Evolutionary conservation across 2,888 invertebrate genomes (phyloP).

Genomic region (Polyommatus icarus): DNA sequence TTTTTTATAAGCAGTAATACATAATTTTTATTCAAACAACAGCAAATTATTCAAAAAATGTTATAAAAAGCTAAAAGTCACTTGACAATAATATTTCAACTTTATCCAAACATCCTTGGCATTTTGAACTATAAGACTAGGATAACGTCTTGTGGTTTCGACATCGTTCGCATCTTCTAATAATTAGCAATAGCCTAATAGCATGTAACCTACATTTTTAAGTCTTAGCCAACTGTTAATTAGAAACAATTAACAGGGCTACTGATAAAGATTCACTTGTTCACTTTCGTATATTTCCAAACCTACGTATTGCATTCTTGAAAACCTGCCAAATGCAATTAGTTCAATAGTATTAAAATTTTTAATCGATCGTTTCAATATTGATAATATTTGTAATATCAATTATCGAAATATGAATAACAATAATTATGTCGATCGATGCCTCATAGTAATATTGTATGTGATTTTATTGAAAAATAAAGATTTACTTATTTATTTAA

Average conservation of each 20-base stretch:
- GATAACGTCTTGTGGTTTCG: neutral
- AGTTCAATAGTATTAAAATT: neutral
- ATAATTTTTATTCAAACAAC: neutral
- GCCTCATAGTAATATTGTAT: too few species aligned
- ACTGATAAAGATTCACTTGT: neutral
- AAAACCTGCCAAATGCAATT: neutral
- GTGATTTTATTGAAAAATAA: too few species aligned
- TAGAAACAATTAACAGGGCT: conserved; percentile 21
- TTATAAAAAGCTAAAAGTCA: neutral
- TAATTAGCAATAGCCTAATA: conserved; percentile 34
- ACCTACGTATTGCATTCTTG: neutral
- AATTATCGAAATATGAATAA: too few species aligned
- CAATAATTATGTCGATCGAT: too few species aligned
- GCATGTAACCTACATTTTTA: conserved; percentile 36
- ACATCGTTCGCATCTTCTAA: conserved; percentile 21
- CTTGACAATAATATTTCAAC: neutral
- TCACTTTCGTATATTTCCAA: neutral
- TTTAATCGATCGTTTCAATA: neutral
- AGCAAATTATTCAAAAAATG: too few species aligned
- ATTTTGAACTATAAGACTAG: conserved; percentile 10
- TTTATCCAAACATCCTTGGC: neutral
- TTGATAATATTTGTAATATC: too few species aligned
- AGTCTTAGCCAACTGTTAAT: conserved; percentile 26
- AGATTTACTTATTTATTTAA: too few species aligned
- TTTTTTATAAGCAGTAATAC: neutral